phyloP scores from a whole-genome alignment of 1,140 invertebrate genomes.

The Latrodectus geometricus region DNA sequence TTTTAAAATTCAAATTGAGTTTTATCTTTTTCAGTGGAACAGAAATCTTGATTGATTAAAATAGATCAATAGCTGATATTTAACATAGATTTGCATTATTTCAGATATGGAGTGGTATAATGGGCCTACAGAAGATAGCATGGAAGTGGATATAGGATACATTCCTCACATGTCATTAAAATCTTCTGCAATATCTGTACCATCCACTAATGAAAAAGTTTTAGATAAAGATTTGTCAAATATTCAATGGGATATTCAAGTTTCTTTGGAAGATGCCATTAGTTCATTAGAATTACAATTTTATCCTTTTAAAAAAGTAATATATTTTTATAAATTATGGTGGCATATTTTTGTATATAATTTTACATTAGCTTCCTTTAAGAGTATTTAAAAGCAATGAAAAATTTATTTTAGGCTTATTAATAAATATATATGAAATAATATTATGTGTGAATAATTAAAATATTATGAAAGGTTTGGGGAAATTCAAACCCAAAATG shows the following conservation, averaged over 20 bases:
- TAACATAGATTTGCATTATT: no score
- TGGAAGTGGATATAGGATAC: slow-evolving; percentile 61
- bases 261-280: slow-evolving; percentile 36
- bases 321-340: not conserved
- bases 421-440: no score
- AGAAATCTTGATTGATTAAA: no score
- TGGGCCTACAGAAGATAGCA: slow-evolving; percentile 48
- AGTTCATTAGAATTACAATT: slow-evolving; percentile 31
- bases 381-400: no score
- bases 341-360: not conserved
- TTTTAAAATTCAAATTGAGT: no score
- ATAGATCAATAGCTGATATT: no score
- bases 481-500: no score
- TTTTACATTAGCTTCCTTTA: not conserved
- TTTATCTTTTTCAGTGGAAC: no score
- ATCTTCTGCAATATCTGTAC: slow-evolving; percentile 48
- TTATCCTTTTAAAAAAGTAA: slow-evolving; percentile 58
- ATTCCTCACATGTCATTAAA: slow-evolving; percentile 48
- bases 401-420: no score
- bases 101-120: slow-evolving; percentile 60
- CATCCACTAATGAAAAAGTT: slow-evolving; percentile 7
- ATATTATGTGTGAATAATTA: no score
- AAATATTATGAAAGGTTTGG: no score
- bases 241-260: slow-evolving; percentile 41
- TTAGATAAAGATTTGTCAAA: slow-evolving; percentile 21